Base-by-base conservation (phyloP, 2,888 invertebrate genomes). In the Nomada ferruginata region DNA sequence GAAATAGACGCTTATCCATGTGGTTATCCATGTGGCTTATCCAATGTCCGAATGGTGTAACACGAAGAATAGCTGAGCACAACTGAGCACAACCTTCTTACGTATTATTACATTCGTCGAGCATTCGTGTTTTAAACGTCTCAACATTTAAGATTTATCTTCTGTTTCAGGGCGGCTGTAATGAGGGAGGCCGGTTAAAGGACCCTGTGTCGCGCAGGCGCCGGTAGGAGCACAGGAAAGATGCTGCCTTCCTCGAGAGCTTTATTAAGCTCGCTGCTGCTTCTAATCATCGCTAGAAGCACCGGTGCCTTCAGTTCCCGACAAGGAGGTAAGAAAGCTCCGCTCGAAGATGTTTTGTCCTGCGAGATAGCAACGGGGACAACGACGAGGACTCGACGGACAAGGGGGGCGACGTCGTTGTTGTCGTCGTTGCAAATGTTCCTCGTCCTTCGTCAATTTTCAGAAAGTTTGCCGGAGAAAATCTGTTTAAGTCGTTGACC, bases 141-240 rank as follows among this genome's bases (percentile, higher is more conserved):
- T 78, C 42, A 76, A 36, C 71, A 52, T 82, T 83, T 69, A 55
- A 76, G 64, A 47, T 77, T 76, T 66, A 73, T 79, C 79, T 76
- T 23, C 84, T 86, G 84, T 92, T 89, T 10, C 90, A 92, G 93
- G 85, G 87, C 85, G 84, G 90, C 85, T 91, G 93, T 93, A 89
- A 93, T 93, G 93, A 93, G 93, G 93, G 93, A 93, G 91, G 91
- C 91, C 87, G 93, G 93, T 86, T 93, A 91, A 92, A 86, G 84
- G 82, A 88, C 71, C 85, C 78, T 65, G 89, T 90, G 90, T 90
- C 91, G 91, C 91, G 90, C 91, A 91, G 89, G 92, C 91, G 92
- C 85, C 90, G 89, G 85, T 87, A 85, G 86, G 89, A 88, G 89
- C 85, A 88, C 85, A 87, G 89, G 89, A 91, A 92, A 92, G 90